Evolutionary conservation across 2,113 vertebrate species (phyloP).

Genomic region (Phasianus colchicus): DNA sequence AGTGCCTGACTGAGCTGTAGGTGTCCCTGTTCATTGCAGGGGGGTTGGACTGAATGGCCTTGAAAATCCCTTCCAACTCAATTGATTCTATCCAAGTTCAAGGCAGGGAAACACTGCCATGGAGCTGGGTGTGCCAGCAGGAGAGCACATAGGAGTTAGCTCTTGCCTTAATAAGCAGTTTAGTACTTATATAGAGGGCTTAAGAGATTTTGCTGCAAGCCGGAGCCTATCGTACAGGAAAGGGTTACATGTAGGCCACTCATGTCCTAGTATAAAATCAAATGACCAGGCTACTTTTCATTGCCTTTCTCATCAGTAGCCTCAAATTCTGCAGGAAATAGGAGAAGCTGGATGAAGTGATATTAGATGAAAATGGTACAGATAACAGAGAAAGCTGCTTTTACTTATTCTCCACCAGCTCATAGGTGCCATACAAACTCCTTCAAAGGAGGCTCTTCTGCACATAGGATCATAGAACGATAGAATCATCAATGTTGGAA

Average conservation of each 20-base stretch:
- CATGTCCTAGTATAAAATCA: background rate
- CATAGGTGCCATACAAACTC: background rate
- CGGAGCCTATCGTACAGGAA: background rate
- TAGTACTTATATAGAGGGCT: background rate
- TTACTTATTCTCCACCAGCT: background rate
- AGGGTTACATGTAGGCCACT: background rate
- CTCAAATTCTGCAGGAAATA: background rate
- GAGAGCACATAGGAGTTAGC: background rate
- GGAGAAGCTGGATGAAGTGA: background rate
- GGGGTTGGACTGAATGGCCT: too few species aligned
- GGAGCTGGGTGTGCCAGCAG: background rate
- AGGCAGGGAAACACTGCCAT: background rate
- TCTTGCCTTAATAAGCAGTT: background rate
- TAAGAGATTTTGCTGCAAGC: background rate
- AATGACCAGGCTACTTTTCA: background rate
- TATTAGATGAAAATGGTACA: background rate
- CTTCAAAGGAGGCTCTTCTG: background rate
- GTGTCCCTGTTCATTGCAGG: too few species aligned
- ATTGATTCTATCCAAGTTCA: background rate
- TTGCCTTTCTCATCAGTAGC: background rate
- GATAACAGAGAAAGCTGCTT: background rate
- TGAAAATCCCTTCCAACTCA: too few species aligned
- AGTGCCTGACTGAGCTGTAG: too few species aligned
- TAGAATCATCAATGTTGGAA: too few species aligned
- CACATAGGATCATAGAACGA: too few species aligned